phyloP scores from a whole-genome alignment of 2,888 invertebrate genomes.

The Penaeus monodon region DNA sequence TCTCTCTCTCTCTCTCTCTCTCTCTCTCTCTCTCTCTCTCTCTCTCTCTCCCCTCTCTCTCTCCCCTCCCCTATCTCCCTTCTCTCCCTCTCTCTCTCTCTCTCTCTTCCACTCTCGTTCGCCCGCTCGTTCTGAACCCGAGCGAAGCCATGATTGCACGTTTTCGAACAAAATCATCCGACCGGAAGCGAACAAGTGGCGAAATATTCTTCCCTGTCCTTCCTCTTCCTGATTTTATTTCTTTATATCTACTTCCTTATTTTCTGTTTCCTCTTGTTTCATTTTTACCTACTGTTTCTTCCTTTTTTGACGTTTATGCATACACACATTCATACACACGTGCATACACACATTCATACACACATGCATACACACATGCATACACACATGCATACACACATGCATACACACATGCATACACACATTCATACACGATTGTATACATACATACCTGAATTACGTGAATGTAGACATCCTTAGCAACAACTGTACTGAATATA shows the following conservation, averaged over 20 bases:
- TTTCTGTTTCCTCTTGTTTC: not conserved
- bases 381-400: not conserved
- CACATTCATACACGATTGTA: too few relatives aligned
- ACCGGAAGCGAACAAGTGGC: too few relatives aligned
- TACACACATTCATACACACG: too few relatives aligned
- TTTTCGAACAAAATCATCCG: too few relatives aligned
- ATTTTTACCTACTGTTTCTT: not conserved
- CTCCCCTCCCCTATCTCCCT: not conserved
- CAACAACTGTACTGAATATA: too few relatives aligned
- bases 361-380: too few relatives aligned
- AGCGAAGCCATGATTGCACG: too few relatives aligned
- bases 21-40: not conserved
- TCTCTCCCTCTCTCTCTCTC: not conserved
- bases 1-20: not conserved
- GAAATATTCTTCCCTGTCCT: not conserved
- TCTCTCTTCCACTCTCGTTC: not conserved
- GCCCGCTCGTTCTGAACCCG: not conserved
- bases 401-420: too few relatives aligned
- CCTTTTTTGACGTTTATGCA: not conserved
- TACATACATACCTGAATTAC: too few relatives aligned
- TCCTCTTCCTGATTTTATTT: not conserved
- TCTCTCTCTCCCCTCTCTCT: not conserved
- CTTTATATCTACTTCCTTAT: not conserved
- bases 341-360: too few relatives aligned
- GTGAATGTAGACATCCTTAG: too few relatives aligned